Evolutionary conservation across 2,113 vertebrate species (phyloP), one percentile per base, ranked within the genome.

Genomic region (Etheostoma spectabile): DNA sequence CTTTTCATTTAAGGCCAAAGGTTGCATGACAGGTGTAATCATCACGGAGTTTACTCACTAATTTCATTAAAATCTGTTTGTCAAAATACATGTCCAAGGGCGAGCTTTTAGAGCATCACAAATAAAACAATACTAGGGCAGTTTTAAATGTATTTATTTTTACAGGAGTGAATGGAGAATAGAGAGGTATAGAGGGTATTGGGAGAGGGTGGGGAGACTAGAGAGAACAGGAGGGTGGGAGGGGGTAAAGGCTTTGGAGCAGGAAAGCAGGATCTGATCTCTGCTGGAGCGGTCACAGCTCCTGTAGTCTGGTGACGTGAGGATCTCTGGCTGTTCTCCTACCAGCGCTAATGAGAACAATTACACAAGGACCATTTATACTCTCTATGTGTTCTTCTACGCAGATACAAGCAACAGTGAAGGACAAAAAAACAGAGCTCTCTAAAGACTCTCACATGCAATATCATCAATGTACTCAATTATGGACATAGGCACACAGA

Each of bases 321-420:
- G 63, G 76, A 70, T 80, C 69, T 69, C 69, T 79, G 80, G 73
- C 80, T 65, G 77, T 42, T 66, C 77, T 49, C 83, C 81, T 55
- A 62, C 72, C 67, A 45, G 24, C 80, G 27, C 86, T 91, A 91
- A 90, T 86, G 77, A 93, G 86, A 38, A 82, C 83, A 61, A 86
- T 90, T 91, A 93, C 76, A 82, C 85, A 91, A 85, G 80, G 63
- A 53, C 48, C 80, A 55, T 79, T 88, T 64, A 74, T 82, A 81
- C 65, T 55, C 63, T 16, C 48, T 66, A 21, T 77, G 81, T 55
- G 64, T 68, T 33, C 69, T 65, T 49, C 35, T 45, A 77, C 73
- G 84, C 68, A 75, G 71, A 62, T 14, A 62, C 24, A 27, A 80
- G 55, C 49, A 42, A 53, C 48, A 38, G 45, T 6, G 30, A 78